Evolutionary conservation across 1,140 invertebrate genomes (phyloP).

Genomic region (Lamellibrachia luymesi): DNA sequence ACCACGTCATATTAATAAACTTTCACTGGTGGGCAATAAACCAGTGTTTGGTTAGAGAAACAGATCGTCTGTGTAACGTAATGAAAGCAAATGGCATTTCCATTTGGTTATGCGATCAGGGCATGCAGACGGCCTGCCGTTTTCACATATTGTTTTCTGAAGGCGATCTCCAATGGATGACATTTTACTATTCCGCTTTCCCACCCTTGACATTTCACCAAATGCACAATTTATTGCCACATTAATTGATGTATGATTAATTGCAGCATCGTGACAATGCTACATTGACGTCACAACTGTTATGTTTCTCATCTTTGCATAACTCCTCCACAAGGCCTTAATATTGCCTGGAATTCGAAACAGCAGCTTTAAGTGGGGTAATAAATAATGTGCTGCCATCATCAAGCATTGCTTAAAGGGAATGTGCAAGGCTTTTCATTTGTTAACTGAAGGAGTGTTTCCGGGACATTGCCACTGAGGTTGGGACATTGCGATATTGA

Average conservation of each 20-base stretch:
- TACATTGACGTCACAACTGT: neutral
- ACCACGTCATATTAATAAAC: neutral
- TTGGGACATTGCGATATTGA: no score
- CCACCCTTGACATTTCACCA: neutral
- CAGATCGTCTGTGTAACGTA: neutral
- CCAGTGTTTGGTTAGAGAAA: neutral
- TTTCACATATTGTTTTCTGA: neutral
- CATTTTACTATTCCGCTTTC: neutral
- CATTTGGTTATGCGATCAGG: neutral
- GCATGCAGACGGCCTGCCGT: neutral
- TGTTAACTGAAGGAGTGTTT: no score
- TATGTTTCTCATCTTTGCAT: neutral
- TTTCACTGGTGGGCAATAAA: neutral
- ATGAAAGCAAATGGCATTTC: neutral
- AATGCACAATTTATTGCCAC: neutral
- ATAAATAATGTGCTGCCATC: neutral
- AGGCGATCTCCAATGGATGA: neutral
- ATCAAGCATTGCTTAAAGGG: neutral
- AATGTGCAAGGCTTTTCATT: no score
- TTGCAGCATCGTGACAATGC: neutral
- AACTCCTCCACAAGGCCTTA: neutral
- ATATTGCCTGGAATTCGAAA: neutral
- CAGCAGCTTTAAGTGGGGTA: neutral
- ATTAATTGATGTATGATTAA: neutral
- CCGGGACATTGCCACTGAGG: no score